These are phyloP conservation scores for Pelodytes ibericus DNA, from an alignment of 2,797 vertebrate species.

Conservation along the genomic window DNA sequence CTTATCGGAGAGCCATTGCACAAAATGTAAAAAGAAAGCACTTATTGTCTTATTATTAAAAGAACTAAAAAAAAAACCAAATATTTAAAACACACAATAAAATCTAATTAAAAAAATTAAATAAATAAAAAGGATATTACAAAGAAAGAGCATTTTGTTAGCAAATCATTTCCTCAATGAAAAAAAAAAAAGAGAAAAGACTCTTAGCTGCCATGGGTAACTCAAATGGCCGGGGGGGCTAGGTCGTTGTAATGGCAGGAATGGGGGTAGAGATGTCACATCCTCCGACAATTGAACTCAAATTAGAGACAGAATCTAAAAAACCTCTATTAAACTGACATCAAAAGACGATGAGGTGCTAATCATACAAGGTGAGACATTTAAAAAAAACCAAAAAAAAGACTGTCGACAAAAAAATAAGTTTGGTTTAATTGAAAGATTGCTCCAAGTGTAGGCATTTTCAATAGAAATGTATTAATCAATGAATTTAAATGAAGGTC, in stretches of 20 bases:
- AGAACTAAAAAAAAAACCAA: slow-evolving; percentile 19
- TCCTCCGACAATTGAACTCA: no score
- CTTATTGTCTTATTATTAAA: neutral
- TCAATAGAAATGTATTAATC: no score
- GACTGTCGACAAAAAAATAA: no score
- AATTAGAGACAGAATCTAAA: no score
- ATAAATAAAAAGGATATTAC: slow-evolving; percentile 43
- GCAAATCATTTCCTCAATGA: neutral
- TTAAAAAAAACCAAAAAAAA: no score
- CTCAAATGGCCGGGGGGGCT: neutral
- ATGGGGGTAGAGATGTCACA: neutral
- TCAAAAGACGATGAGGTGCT: no score
- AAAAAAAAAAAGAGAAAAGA: neutral
- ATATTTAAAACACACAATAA: slow-evolving; percentile 37
- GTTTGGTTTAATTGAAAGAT: no score
- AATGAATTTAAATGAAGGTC: no score
- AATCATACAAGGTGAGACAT: no score
- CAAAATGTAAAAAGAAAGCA: neutral
- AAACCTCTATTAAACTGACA: no score
- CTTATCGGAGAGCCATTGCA: slow-evolving; percentile 21
- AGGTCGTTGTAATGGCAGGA: neutral
- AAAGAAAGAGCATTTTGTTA: slow-evolving; percentile 5
- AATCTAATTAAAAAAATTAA: slow-evolving; percentile 43
- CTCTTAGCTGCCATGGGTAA: slow-evolving; percentile 33
- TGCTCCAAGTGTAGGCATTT: no score